phyloP scores from a whole-genome alignment of 2,888 invertebrate species.

The Ligdia adustata region DNA sequence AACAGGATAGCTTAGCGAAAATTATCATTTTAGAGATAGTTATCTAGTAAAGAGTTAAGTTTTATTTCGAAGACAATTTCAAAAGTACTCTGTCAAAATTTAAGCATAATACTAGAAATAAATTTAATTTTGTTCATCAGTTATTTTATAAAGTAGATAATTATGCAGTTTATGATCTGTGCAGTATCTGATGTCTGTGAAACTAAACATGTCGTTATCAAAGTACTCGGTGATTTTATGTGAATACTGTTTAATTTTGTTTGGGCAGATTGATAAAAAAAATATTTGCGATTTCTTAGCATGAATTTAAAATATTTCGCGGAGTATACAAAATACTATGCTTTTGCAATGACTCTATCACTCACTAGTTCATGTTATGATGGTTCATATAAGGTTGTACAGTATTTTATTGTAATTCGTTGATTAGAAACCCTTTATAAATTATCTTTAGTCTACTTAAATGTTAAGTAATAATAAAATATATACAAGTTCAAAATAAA shows the following conservation, averaged over 20 bases:
- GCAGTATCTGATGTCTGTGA: too few relatives aligned
- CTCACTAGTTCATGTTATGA: conserved; percentile 35
- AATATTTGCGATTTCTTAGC: too few relatives aligned
- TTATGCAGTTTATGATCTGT: too few relatives aligned
- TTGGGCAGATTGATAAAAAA: too few relatives aligned
- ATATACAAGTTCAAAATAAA: too few relatives aligned
- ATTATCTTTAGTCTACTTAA: conserved; percentile 68
- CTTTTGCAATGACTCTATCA: not conserved
- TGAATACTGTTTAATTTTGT: too few relatives aligned
- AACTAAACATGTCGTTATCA: too few relatives aligned
- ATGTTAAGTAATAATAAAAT: too few relatives aligned
- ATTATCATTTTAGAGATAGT: conserved; percentile 39
- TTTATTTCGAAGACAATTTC: conserved; percentile 18
- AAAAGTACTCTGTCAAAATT: conserved; percentile 10
- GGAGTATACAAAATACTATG: conserved; percentile 3
- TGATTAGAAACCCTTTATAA: conserved; percentile 77
- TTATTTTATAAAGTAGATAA: too few relatives aligned
- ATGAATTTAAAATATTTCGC: not conserved
- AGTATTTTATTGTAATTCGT: conserved; percentile 71
- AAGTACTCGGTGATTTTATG: too few relatives aligned
- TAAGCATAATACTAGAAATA: conserved; percentile 13
- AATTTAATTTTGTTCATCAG: too few relatives aligned
- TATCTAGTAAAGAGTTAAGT: conserved; percentile 22
- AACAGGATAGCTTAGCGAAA: conserved; percentile 55
- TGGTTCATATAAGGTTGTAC: conserved; percentile 39